phyloP scores from a whole-genome alignment of 2,888 invertebrate genomes.

The Lithophane leautieri region DNA sequence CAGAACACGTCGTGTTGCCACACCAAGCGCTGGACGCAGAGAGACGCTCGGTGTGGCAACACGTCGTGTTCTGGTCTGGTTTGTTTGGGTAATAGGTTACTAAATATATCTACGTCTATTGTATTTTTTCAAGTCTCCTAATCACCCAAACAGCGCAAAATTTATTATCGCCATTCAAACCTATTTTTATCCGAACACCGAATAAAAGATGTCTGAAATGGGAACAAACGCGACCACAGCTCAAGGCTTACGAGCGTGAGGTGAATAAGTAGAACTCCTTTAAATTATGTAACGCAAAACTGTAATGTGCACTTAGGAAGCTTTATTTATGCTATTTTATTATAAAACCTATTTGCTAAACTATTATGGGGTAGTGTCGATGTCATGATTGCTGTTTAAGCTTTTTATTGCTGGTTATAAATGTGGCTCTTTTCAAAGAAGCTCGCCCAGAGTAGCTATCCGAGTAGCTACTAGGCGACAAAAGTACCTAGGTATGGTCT shows the following conservation, averaged over 20 bases:
- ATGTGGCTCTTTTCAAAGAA: not conserved
- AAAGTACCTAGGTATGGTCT: no score
- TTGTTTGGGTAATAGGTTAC: no score
- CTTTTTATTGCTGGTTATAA: not conserved
- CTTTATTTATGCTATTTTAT: constrained; percentile 46
- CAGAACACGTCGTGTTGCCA: no score
- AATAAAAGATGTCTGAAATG: constrained; percentile 37
- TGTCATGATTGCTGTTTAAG: not conserved
- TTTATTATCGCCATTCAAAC: constrained; percentile 1
- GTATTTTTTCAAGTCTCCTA: no score
- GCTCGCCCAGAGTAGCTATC: no score
- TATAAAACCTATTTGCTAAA: constrained; percentile 28
- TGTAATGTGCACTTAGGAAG: constrained; percentile 48
- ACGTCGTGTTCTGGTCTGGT: no score
- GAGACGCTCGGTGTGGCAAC: no score
- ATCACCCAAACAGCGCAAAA: no score
- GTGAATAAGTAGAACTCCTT: constrained; percentile 55
- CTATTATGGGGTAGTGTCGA: not conserved
- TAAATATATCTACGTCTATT: no score
- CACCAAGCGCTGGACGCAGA: no score
- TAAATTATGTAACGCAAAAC: constrained; percentile 61
- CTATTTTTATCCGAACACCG: not conserved
- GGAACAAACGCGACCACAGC: constrained; percentile 40
- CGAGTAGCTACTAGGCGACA: not conserved
- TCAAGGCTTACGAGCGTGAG: constrained; percentile 59